A percentile compares a stretch with the other conserved stretches of the same genome.
Conservation (phyloP, 2,113 vertebrate species). For the Chloebia gouldiae region DNA sequence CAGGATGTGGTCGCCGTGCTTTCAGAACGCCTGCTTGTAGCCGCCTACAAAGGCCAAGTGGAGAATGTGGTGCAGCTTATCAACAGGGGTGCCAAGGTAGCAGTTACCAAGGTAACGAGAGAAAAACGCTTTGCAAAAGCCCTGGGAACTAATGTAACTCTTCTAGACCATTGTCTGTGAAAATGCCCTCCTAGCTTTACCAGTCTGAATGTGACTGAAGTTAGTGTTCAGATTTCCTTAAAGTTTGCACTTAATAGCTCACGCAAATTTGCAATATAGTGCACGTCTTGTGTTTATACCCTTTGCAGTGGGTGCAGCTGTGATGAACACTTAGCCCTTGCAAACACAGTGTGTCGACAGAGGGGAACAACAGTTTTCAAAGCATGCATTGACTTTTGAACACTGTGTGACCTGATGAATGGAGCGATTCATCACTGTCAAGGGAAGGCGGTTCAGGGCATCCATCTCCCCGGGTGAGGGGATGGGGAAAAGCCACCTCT, state of each 20-base stretch:
- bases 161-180: slow-evolving; percentile 39
- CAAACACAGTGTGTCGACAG: not conserved
- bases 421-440: not conserved
- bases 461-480: not conserved
- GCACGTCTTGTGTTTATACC: not conserved
- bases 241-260: not conserved
- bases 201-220: slow-evolving; percentile 31
- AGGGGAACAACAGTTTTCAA: not conserved
- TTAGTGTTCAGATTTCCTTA: slow-evolving; percentile 1
- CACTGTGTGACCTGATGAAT: not conserved
- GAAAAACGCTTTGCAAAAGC: slow-evolving; percentile 56
- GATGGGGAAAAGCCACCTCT: not conserved
- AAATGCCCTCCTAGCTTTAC: slow-evolving; percentile 27
- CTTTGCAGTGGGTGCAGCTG: not conserved
- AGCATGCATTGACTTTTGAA: not conserved
- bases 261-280: not conserved
- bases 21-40: slow-evolving; percentile 96
- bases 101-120: slow-evolving; percentile 93
- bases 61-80: slow-evolving; percentile 99
- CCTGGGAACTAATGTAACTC: slow-evolving; percentile 55
- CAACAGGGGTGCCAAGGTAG: slow-evolving; percentile 97
- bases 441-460: not conserved
- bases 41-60: slow-evolving; percentile 94
- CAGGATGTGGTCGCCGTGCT: slow-evolving; percentile 93
- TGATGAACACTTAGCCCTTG: not conserved